Evolutionary conservation across 1,140 invertebrate species (phyloP), one percentile per base, ranked within the genome.

Genomic region (Ctenoplectra terminalis): DNA sequence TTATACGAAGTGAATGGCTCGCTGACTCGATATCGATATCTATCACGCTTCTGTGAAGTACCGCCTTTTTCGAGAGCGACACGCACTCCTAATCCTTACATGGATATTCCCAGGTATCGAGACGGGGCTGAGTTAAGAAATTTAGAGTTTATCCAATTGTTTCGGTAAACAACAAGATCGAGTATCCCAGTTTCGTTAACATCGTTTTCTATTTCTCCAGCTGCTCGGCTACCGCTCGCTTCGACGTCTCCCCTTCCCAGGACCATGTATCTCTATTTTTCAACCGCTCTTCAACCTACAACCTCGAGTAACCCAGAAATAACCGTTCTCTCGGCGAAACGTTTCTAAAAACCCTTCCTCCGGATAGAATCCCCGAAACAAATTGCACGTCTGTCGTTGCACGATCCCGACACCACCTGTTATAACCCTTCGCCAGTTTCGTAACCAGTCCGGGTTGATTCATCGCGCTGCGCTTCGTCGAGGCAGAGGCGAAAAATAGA

Each of bases 1-100:
- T 61, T 61, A 52, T 7, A 17, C n/a, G 23, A 20, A 71, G 76
- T 78, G 76, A 78, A 71, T 31, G 73, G 73, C 72, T 43, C 50
- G 54, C 31, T 13, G 2, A 31, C 31, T 26, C 8, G 31, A 15
- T 48, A 23, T 48, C 17, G 26, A 50, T 37, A 48, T 50, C n/a
- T 29, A 56, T 50, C 40, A 8, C 4, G 17, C 50, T 23, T 48
- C 31, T 26, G 29, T 5, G 61, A 77, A 56, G 46, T 26, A 11
- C 11, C 6, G 13, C 34, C 23, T 26, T 70, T 70, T 20, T n/a
- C 43, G n/a, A 40, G 23, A 9, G 34, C 3, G 11, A 31, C n/a
- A 29, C 26, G 15, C 26, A 29, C 5, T 23, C 13, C 15, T 29
- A 34, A 60, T 9, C 20, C 37, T 43, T 43, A 17, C 15, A 20